phyloP scores from a whole-genome alignment of 1,140 invertebrate genomes.

The Centruroides sculpturatus region DNA sequence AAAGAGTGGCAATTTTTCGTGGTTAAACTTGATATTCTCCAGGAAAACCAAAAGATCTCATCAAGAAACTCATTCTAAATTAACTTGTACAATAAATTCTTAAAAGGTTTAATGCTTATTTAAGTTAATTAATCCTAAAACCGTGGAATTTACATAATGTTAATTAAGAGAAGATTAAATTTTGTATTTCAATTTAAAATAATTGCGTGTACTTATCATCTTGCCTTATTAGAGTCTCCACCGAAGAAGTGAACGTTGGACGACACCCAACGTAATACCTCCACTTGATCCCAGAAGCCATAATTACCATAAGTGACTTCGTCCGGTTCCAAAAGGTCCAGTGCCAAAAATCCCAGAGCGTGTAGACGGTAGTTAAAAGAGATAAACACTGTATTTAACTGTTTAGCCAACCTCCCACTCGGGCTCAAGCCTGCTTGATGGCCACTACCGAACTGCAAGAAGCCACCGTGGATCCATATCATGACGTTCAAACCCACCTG shows the following conservation, averaged over 20 bases:
- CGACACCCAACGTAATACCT: slow-evolving; percentile 33
- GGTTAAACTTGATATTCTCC: no score
- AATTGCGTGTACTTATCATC: slow-evolving; percentile 5
- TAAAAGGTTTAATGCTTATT: no score
- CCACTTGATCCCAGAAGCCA: slow-evolving; percentile 34
- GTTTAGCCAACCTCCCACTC: slow-evolving; percentile 69
- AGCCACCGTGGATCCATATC: slow-evolving; percentile 92
- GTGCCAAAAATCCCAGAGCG: slow-evolving; percentile 50
- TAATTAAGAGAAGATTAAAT: not conserved
- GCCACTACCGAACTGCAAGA: slow-evolving; percentile 18
- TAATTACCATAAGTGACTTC: slow-evolving; percentile 30
- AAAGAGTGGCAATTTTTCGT: no score
- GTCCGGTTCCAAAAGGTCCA: slow-evolving; percentile 11
- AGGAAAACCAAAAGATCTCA: no score
- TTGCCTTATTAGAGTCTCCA: slow-evolving; percentile 31
- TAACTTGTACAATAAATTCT: no score
- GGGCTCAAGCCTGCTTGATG: slow-evolving; percentile 22
- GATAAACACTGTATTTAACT: slow-evolving; percentile 42
- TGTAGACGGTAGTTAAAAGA: slow-evolving; percentile 93
- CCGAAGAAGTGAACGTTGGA: slow-evolving; percentile 32
- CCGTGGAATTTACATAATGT: not conserved
- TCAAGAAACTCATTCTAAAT: no score
- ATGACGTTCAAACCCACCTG: slow-evolving; percentile 44
- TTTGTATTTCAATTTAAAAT: no score
- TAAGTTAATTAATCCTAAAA: no score